Percentiles rank a stretch among this genome's conserved stretches.
Conservation (phyloP, 35 echinoderm and acorn worm genomes). For the Diadema setosum region DNA sequence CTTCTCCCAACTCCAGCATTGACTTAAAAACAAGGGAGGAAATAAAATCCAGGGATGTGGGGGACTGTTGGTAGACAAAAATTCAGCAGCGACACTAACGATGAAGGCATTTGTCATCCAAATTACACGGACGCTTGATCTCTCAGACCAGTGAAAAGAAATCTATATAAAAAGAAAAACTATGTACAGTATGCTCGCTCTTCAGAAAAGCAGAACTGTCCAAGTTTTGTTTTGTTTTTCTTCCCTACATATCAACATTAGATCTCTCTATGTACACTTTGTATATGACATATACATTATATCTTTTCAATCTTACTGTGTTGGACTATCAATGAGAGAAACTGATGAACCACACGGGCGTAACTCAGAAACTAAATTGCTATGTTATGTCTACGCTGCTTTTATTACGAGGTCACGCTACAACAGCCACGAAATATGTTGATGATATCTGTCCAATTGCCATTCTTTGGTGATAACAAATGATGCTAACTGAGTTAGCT, state of each 20-base stretch:
- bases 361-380: background rate
- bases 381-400: background rate
- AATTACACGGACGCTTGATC: background rate
- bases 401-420: background rate
- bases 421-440: too few relatives aligned
- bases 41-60: background rate
- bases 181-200: background rate
- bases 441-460: too few relatives aligned
- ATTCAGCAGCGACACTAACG: background rate
- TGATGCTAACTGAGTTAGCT: too few relatives aligned
- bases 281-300: background rate
- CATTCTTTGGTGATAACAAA: background rate
- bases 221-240: background rate
- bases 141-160: background rate
- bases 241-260: background rate
- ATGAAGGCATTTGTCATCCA: background rate
- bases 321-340: background rate
- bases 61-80: background rate
- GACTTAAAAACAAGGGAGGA: background rate
- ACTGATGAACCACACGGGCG: background rate
- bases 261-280: background rate
- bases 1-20: too few relatives aligned
- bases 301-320: background rate
- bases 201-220: background rate
- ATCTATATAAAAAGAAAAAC: background rate